These are phyloP conservation scores for Gallinago paraguaiae DNA, from an alignment of 2,113 vertebrate genomes.

Conservation along the genomic window DNA sequence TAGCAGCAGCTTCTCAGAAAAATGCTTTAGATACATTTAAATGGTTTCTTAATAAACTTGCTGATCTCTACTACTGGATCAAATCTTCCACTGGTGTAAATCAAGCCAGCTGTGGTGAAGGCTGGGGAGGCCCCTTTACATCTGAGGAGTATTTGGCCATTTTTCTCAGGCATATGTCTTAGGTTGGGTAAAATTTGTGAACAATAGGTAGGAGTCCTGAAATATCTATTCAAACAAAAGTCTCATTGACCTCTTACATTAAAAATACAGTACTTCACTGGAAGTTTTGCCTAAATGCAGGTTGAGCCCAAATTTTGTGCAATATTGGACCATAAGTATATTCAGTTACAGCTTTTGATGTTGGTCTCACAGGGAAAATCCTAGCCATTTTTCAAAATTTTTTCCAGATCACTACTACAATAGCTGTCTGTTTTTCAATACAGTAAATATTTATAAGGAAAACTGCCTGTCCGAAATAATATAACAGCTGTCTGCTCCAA, in stretches of 20 bases:
- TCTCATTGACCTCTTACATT: not conserved
- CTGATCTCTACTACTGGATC: not conserved
- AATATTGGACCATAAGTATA: constrained; percentile 30
- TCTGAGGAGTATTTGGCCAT: not conserved
- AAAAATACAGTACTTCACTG: not conserved
- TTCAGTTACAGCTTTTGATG: constrained; percentile 54
- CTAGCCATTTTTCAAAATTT: constrained; percentile 38
- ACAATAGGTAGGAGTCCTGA: not conserved
- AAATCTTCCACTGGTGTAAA: not conserved
- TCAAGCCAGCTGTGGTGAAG: not conserved
- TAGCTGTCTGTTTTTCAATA: constrained; percentile 55
- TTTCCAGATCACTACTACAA: constrained; percentile 40
- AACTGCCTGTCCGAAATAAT: constrained; percentile 41
- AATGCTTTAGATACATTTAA: not conserved
- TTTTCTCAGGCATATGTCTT: not conserved
- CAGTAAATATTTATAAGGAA: constrained; percentile 67
- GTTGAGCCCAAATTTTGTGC: constrained; percentile 38
- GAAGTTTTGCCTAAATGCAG: not conserved
- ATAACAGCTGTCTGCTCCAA: constrained; percentile 30
- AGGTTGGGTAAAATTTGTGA: not conserved
- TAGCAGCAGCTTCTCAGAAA: not conserved
- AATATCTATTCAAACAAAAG: not conserved
- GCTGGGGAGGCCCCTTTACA: not conserved
- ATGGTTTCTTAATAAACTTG: not conserved
- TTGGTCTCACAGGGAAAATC: constrained; percentile 34